phyloP scores from a whole-genome alignment of 2,113 vertebrate species.

The Tenebrosternarchus preto region DNA sequence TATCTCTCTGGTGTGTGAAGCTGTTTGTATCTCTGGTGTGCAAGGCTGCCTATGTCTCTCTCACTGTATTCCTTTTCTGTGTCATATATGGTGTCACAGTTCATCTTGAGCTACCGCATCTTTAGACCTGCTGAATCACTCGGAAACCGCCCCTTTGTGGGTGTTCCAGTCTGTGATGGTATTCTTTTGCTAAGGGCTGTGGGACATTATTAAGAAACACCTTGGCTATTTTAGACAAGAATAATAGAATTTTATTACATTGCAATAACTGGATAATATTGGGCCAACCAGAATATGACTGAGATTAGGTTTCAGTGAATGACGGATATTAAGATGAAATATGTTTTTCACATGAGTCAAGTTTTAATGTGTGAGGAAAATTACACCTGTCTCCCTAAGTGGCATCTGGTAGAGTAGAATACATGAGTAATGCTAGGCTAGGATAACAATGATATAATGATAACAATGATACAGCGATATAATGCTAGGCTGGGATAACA shows the following conservation, averaged over 20 bases:
- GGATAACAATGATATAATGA: too few species aligned
- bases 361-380: neutral
- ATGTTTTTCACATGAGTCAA: neutral
- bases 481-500: too few species aligned
- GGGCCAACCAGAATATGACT: neutral
- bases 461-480: too few species aligned
- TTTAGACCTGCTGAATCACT: neutral
- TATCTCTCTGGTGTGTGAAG: too few species aligned
- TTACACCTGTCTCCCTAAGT: neutral
- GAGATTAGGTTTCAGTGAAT: conserved; percentile 1
- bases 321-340: conserved; percentile 9
- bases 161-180: neutral
- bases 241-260: neutral
- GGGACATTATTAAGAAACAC: neutral
- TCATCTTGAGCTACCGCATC: too few species aligned
- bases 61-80: too few species aligned
- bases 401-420: neutral
- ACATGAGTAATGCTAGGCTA: too few species aligned
- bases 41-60: neutral
- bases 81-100: too few species aligned
- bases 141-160: neutral
- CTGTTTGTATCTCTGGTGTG: too few species aligned
- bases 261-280: neutral
- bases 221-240: neutral
- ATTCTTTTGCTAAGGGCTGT: neutral